Evolutionary conservation across 2,888 invertebrate species (phyloP), one percentile per base, ranked within the genome.

Genomic region (Dasysyrphus albostriatus): DNA sequence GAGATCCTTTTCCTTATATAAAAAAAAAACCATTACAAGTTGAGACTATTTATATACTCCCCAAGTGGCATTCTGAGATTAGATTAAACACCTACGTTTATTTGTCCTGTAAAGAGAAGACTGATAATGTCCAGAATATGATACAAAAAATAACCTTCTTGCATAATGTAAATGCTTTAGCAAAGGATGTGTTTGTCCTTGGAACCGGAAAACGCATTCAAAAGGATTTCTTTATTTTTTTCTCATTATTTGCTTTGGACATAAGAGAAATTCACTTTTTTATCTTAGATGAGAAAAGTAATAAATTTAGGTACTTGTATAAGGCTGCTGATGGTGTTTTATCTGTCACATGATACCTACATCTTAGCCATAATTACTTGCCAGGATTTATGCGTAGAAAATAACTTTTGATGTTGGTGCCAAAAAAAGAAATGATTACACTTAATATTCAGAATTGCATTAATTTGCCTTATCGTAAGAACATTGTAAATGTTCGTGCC

Each of bases 11-110:
- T n/a, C 42, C 7, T 5, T 0, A 12, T 24, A 51, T 51, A 51
- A 51, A 24, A 12, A 24, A n/a, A n/a, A n/a, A 42, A 44, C 4
- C 6, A 44, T 6, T 9, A 7, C 7, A 54, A 14, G 29, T 8
- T 29, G 5, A 7, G n/a, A 4, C n/a, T 56, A 32, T 56, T 32
- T 32, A 34, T 32, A 34, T 9, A 56, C 9, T 3, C 8, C 16
- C 0, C 56, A 56, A 56, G 56, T 34, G 34, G 34, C 34, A 32
- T 56, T 34, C 34, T 34, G n/a, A 34, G 5, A 56, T 56, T 34
- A 34, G n/a, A 56, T 56, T 9, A 8, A 56, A 56, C 34, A 56
- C 56, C 32, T 56, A 34, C 56, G 56, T 9, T 34, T 34, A 34
- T 56, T 34, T 5, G 9, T 56, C 1, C n/a, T 24, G 24, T 2